phyloP scores from a whole-genome alignment of 2,888 invertebrate genomes.

The Drosophila borealis region DNA sequence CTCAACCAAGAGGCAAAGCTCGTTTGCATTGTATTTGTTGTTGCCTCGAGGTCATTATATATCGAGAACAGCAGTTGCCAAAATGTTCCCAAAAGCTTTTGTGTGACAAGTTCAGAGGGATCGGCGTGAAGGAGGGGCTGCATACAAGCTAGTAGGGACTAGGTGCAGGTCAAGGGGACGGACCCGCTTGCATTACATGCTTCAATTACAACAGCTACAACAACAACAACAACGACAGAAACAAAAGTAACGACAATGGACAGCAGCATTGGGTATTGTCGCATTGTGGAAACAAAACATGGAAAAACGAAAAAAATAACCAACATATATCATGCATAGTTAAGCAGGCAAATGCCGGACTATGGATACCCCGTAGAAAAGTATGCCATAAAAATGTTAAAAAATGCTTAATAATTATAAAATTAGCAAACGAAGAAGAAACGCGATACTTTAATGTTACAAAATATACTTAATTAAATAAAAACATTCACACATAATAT shows the following conservation, averaged over 20 bases:
- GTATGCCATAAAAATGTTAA: background rate
- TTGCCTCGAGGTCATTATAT: slow-evolving; percentile 80
- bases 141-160: slow-evolving; percentile 10
- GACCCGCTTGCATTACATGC: slow-evolving; percentile 72
- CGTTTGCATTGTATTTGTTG: slow-evolving; percentile 58
- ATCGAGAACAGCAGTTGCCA: slow-evolving; percentile 81
- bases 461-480: background rate
- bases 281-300: slow-evolving; percentile 57
- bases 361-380: slow-evolving; percentile 14
- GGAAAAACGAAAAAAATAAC: slow-evolving; percentile 14
- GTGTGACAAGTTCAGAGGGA: slow-evolving; percentile 66
- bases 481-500: background rate
- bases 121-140: background rate
- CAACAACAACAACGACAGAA: slow-evolving; percentile 54
- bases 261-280: slow-evolving; percentile 65
- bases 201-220: slow-evolving; percentile 78
- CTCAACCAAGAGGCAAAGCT: slow-evolving; percentile 69
- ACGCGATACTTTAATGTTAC: no score
- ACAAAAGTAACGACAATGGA: slow-evolving; percentile 57
- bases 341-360: background rate
- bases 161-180: slow-evolving; percentile 28
- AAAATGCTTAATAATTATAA: slow-evolving; percentile 17
- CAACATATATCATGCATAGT: slow-evolving; percentile 18
- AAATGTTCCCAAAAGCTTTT: slow-evolving; percentile 79
- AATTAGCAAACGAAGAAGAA: background rate